Percentiles rank a stretch among this genome's conserved stretches.
These are phyloP conservation scores for Drosophila koepferae DNA, from an alignment of 2,888 invertebrate species.

Conservation along the genomic window DNA sequence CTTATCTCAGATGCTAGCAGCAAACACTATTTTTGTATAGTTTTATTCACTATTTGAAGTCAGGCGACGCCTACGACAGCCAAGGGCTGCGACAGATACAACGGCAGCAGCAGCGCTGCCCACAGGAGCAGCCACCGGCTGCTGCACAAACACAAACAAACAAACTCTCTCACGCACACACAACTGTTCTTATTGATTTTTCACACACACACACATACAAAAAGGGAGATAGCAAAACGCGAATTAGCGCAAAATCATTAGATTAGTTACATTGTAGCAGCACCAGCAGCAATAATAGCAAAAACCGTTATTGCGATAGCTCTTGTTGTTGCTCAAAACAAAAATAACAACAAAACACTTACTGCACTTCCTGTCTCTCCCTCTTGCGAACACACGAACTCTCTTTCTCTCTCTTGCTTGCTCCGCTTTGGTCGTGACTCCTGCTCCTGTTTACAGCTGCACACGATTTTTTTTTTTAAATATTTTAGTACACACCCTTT, in stretches of 20 bases:
- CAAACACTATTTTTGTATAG: neutral
- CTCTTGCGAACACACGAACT: neutral
- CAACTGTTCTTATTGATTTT: slow-evolving; percentile 53
- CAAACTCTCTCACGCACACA: slow-evolving; percentile 12
- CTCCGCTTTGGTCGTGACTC: slow-evolving; percentile 44
- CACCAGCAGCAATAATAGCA: slow-evolving; percentile 7
- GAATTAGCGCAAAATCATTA: slow-evolving; percentile 33
- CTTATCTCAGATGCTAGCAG: slow-evolving; percentile 19
- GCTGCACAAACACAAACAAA: slow-evolving; percentile 60
- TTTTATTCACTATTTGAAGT: slow-evolving; percentile 10
- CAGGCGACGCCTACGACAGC: slow-evolving; percentile 27
- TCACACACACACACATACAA: slow-evolving; percentile 46
- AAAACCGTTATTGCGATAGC: slow-evolving; percentile 17
- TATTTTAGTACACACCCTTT: slow-evolving; percentile 58
- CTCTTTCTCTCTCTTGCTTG: slow-evolving; percentile 2
- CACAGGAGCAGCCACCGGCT: slow-evolving; percentile 49
- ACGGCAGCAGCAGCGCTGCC: slow-evolving; percentile 2
- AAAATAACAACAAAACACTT: slow-evolving; percentile 31
- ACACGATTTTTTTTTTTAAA: slow-evolving; percentile 25
- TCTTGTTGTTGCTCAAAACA: slow-evolving; percentile 17
- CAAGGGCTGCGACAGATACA: slow-evolving; percentile 8
- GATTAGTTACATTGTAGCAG: slow-evolving; percentile 22
- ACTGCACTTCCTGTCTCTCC: slow-evolving; percentile 40
- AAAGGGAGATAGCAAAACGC: slow-evolving; percentile 33
- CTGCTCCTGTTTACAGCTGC: slow-evolving; percentile 64